phyloP scores from a whole-genome alignment of 1,140 invertebrate species.

The Achatina immaculata region DNA sequence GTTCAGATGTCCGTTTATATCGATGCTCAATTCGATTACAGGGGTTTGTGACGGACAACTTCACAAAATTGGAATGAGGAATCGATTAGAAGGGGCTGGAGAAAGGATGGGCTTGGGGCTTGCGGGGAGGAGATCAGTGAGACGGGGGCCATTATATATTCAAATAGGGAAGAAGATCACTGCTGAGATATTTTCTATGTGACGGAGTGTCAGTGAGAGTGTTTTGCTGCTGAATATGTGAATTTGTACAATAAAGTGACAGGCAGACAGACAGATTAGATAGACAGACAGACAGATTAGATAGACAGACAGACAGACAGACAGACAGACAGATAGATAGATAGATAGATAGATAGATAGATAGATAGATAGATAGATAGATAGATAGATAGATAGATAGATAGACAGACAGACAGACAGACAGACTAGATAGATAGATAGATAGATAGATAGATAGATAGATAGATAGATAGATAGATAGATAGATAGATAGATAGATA shows the following conservation, averaged over 20 bases:
- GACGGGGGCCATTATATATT: no score
- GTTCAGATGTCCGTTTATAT: not conserved
- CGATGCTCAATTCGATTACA: conserved; percentile 11
- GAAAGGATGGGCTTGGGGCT: not conserved
- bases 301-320: not conserved
- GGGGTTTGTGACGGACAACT: not conserved
- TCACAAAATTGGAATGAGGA: not conserved
- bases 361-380: conserved; percentile 18
- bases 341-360: conserved; percentile 9
- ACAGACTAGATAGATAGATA: conserved; percentile 16
- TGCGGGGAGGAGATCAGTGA: not conserved
- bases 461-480: conserved; percentile 33
- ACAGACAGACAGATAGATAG: conserved; percentile 10
- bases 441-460: conserved; percentile 33
- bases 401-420: not conserved
- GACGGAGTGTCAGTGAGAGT: no score
- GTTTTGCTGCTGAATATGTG: no score
- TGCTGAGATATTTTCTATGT: no score
- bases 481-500: conserved; percentile 23
- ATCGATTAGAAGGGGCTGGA: not conserved
- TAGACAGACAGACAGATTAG: not conserved
- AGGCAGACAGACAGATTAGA: not conserved
- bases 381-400: conserved; percentile 17
- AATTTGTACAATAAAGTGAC: no score
- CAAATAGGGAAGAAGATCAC: no score